Percentiles rank a stretch among this genome's conserved stretches.
Evolutionary conservation across 2,888 invertebrate species (phyloP).

Genomic region (Gastracanthus pulcherrimus): DNA sequence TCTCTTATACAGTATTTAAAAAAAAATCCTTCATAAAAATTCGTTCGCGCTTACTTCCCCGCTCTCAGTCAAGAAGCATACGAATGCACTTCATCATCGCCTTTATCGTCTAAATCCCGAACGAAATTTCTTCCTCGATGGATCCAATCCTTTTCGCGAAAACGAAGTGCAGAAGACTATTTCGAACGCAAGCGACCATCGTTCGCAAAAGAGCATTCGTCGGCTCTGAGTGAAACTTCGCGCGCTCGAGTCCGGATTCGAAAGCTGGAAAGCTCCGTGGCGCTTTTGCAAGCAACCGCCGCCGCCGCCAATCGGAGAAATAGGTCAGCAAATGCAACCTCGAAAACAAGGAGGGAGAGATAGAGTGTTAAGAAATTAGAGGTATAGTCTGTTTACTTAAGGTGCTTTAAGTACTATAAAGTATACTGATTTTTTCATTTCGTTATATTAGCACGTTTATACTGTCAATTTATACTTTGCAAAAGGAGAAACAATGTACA

Average conservation of each 20-base stretch:
- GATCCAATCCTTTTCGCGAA: neutral
- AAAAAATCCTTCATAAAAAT: neutral
- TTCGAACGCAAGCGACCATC: conserved; percentile 17
- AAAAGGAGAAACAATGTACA: too few species aligned
- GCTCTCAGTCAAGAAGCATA: too few species aligned
- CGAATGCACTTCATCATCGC: neutral
- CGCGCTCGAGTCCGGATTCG: neutral
- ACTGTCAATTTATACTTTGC: too few species aligned
- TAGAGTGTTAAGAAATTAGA: neutral
- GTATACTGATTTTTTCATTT: too few species aligned
- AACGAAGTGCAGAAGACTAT: neutral
- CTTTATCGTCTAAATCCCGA: too few species aligned
- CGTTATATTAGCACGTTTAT: too few species aligned
- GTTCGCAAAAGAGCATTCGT: conserved; percentile 9
- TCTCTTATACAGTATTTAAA: neutral
- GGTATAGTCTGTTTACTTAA: neutral
- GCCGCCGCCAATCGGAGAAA: conserved; percentile 66
- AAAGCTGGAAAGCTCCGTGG: neutral
- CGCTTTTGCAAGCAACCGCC: conserved; percentile 57
- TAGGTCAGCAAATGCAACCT: conserved; percentile 69
- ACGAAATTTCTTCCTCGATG: neutral
- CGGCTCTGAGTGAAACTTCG: conserved; percentile 18
- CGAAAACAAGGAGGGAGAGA: conserved; percentile 4
- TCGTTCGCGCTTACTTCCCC: neutral
- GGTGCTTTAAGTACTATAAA: too few species aligned